These are phyloP conservation scores for Threskiornis aethiopicus DNA, from an alignment of 2,797 vertebrate species.

Conservation along the genomic window DNA sequence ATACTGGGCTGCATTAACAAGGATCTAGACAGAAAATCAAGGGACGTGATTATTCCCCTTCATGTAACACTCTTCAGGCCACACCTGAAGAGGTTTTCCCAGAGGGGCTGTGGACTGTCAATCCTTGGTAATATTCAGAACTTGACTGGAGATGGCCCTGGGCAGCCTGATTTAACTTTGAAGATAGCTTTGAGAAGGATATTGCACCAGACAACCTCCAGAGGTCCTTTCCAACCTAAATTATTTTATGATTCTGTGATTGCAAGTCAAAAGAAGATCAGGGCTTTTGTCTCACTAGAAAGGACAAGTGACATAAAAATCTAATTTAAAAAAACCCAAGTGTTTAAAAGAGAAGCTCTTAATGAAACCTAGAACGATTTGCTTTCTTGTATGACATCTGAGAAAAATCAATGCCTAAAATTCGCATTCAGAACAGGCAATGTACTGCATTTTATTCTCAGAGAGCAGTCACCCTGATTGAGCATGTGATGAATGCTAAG, in stretches of 20 bases:
- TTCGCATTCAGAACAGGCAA: not conserved
- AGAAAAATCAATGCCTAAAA: not conserved
- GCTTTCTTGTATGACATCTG: not conserved
- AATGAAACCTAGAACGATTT: not conserved
- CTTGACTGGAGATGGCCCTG: not conserved
- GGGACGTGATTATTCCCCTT: not conserved
- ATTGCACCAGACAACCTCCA: not conserved
- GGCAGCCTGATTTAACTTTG: not conserved
- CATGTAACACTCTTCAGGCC: not conserved
- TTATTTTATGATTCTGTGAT: not conserved
- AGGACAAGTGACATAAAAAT: not conserved
- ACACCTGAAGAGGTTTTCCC: not conserved
- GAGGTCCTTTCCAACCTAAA: not conserved
- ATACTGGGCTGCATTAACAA: not conserved
- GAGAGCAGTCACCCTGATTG: not conserved
- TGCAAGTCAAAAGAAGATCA: not conserved
- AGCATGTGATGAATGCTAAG: not conserved
- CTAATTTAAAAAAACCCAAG: rapidly evolving
- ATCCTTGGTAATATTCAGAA: not conserved
- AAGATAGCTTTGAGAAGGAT: not conserved
- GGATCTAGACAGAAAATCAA: not conserved
- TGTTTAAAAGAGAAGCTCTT: not conserved
- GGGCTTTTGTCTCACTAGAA: not conserved
- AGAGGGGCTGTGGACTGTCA: not conserved
- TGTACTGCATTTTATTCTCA: not conserved